These are phyloP conservation scores for Perognathus longimembris DNA, from an alignment of 2,113 vertebrate genomes.

Conservation along the genomic window DNA sequence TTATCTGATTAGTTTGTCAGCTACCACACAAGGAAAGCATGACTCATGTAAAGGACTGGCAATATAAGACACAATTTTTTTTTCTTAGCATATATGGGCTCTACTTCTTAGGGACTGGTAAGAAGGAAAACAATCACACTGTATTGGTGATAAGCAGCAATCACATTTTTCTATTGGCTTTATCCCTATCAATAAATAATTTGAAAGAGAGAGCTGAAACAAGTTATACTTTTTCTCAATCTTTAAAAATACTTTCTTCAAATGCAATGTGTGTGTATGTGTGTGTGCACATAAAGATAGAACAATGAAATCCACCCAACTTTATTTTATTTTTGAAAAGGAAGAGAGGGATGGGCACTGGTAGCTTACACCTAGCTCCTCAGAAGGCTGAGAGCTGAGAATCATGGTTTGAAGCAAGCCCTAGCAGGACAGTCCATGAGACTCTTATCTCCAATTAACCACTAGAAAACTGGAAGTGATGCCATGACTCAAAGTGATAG, in stretches of 20 bases:
- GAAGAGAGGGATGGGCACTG: too few relatives aligned
- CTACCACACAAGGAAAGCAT: not conserved
- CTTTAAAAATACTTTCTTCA: not conserved
- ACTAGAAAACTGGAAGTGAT: too few relatives aligned
- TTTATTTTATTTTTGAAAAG: too few relatives aligned
- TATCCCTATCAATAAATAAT: constrained; percentile 28
- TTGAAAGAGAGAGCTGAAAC: not conserved
- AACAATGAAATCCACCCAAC: too few relatives aligned
- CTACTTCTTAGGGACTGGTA: not conserved
- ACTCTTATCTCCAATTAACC: too few relatives aligned
- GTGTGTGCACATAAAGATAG: too few relatives aligned
- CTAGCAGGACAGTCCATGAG: too few relatives aligned
- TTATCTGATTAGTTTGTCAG: constrained; percentile 23
- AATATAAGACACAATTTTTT: not conserved
- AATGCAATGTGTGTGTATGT: not conserved
- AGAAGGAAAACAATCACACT: not conserved
- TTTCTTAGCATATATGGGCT: not conserved
- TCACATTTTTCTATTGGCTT: not conserved
- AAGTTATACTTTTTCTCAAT: not conserved
- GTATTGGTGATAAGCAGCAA: constrained; percentile 5
- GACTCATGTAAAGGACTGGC: not conserved
- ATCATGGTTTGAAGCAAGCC: too few relatives aligned
- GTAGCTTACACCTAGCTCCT: too few relatives aligned
- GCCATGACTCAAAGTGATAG: too few relatives aligned
- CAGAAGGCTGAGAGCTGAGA: too few relatives aligned